These are phyloP conservation scores for Daubentonia madagascariensis DNA, from an alignment of 2,113 vertebrate genomes.

Conservation along the genomic window DNA sequence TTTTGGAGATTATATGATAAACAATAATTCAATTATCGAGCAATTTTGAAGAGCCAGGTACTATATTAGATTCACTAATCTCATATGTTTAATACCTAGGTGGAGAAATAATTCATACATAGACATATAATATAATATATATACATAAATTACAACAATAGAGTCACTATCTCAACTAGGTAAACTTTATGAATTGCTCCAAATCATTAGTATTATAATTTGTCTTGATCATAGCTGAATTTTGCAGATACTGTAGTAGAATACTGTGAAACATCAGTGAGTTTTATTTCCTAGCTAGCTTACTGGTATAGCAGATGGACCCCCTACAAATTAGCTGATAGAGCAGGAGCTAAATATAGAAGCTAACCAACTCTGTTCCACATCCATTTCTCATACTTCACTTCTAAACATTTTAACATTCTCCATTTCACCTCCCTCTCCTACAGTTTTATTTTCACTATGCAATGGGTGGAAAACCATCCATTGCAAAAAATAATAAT, in stretches of 20 bases:
- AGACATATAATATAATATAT: too few relatives aligned
- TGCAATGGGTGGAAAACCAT: background rate
- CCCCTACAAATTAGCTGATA: background rate
- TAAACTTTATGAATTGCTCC: background rate
- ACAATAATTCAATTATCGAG: background rate
- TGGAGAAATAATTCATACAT: background rate
- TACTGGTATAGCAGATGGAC: background rate
- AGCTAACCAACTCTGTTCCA: background rate
- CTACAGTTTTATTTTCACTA: background rate
- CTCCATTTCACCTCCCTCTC: background rate
- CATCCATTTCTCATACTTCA: background rate
- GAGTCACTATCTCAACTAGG: background rate
- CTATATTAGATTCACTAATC: background rate
- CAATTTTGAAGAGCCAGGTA: background rate
- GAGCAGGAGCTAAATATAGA: background rate
- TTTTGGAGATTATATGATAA: background rate
- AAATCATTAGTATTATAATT: background rate
- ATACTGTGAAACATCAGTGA: background rate
- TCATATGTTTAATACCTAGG: background rate
- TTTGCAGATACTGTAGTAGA: background rate
- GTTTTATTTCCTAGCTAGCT: background rate
- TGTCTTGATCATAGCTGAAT: background rate
- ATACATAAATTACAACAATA: background rate
- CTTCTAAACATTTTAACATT: background rate
- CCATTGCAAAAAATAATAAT: background rate